Conservation (phyloP, 2,113 vertebrate species). For the Platysternon megacephalum region DNA sequence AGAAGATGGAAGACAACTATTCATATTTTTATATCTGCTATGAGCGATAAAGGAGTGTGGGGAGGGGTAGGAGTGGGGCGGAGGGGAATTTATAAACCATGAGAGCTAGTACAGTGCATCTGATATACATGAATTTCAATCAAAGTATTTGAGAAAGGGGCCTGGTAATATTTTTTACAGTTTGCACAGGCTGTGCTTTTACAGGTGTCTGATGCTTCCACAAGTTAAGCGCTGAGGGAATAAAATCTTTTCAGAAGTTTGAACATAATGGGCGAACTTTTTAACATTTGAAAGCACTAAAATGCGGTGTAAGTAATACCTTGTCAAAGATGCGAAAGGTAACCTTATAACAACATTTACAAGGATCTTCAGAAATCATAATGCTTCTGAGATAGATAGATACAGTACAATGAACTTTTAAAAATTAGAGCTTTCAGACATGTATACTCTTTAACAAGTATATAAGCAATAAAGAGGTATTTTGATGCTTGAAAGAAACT, state of each 20-base stretch:
- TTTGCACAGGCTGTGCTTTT: neutral
- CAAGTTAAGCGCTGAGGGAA: neutral
- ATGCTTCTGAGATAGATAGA: accelerated
- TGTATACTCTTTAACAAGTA: neutral
- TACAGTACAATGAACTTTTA: neutral
- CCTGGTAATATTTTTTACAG: neutral
- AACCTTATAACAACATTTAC: accelerated
- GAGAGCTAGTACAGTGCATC: neutral
- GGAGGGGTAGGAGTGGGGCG: neutral
- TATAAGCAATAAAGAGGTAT: neutral
- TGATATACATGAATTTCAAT: neutral
- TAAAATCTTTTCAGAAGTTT: slow-evolving; percentile 39
- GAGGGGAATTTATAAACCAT: neutral
- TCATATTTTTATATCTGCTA: neutral
- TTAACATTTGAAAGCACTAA: neutral
- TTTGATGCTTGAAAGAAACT: neutral
- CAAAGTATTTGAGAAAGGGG: neutral
- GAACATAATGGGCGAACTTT: neutral
- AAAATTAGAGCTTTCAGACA: neutral
- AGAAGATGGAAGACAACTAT: neutral
- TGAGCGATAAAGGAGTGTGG: neutral
- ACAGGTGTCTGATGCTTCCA: neutral
- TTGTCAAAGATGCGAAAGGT: accelerated
- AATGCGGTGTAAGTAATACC: neutral
- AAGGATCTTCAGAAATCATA: accelerated